These are phyloP conservation scores for Meda fulgida DNA, from an alignment of 2,797 vertebrate species.

Conservation along the genomic window DNA sequence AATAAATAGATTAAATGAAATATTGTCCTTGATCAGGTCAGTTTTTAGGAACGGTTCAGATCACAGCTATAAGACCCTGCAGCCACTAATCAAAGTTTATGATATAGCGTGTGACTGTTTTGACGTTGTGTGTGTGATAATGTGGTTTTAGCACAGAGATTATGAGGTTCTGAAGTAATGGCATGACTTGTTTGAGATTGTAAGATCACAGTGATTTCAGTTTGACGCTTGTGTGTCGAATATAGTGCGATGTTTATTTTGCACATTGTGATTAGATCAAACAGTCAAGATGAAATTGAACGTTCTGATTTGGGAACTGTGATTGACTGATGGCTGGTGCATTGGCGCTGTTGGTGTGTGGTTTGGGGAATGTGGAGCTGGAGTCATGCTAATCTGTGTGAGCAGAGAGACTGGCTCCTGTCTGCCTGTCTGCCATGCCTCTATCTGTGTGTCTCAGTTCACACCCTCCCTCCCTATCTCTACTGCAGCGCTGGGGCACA, in stretches of 20 bases:
- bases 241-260: not conserved
- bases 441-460: slow-evolving; percentile 90
- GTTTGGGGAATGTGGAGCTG: slow-evolving; percentile 82
- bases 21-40: slow-evolving; percentile 12
- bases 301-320: not conserved
- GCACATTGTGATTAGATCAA: not conserved
- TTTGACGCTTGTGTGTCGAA: slow-evolving; percentile 22
- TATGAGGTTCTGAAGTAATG: not conserved
- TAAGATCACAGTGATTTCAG: slow-evolving; percentile 24
- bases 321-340: slow-evolving; percentile 25
- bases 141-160: not conserved
- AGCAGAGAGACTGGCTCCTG: slow-evolving; percentile 87
- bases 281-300: not conserved
- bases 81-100: slow-evolving; percentile 28
- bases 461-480: slow-evolving; percentile 87
- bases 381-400: slow-evolving; percentile 87
- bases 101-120: slow-evolving; percentile 31
- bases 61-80: slow-evolving; percentile 1
- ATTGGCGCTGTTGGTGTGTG: slow-evolving; percentile 23
- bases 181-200: slow-evolving; percentile 30
- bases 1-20: slow-evolving; percentile 1
- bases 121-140: slow-evolving; percentile 33
- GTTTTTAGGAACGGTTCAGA: not conserved
- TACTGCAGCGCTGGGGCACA: slow-evolving; percentile 72
- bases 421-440: slow-evolving; percentile 86